A percentile compares a stretch with the other conserved stretches of the same genome.
Evolutionary conservation across 92 coral and sea anemone species (phyloP).

Genomic region (Plumapathes pennacea): DNA sequence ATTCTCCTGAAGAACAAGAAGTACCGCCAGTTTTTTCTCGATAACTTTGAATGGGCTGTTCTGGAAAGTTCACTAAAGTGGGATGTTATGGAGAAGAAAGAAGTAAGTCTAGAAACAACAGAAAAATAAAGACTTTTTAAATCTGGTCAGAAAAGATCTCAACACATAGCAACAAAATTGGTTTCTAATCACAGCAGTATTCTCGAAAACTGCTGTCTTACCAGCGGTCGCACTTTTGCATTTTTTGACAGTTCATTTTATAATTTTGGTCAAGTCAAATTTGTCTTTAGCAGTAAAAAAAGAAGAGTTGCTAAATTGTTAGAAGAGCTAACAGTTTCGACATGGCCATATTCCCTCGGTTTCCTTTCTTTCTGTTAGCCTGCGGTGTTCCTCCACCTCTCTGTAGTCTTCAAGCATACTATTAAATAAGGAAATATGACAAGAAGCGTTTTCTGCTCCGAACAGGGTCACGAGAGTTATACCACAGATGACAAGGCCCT

Average conservation of each 20-base stretch:
- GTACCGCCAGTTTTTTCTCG: conserved; percentile 71
- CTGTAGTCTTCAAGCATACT: no score
- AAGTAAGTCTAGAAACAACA: conserved; percentile 24
- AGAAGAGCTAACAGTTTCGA: no score
- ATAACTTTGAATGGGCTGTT: conserved; percentile 84
- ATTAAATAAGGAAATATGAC: no score
- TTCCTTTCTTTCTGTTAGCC: no score
- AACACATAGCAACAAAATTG: background rate
- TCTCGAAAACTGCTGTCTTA: background rate
- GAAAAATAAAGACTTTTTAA: background rate
- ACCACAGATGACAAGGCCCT: conserved; percentile 36
- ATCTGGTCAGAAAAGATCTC: background rate
- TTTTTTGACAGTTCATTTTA: background rate
- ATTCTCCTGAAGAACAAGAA: conserved; percentile 37
- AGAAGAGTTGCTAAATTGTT: no score
- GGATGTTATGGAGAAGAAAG: conserved; percentile 45
- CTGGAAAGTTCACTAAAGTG: conserved; percentile 80
- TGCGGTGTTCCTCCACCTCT: no score
- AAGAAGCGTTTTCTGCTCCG: no score
- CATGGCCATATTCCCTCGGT: no score
- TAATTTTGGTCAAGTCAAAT: no score
- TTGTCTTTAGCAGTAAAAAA: no score
- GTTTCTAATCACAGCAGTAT: background rate
- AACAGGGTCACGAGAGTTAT: conserved; percentile 33
- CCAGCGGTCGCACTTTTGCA: no score